These are phyloP conservation scores for Schizopygopsis malacanthus DNA, from an alignment of 2,797 vertebrate genomes.

Conservation along the genomic window DNA sequence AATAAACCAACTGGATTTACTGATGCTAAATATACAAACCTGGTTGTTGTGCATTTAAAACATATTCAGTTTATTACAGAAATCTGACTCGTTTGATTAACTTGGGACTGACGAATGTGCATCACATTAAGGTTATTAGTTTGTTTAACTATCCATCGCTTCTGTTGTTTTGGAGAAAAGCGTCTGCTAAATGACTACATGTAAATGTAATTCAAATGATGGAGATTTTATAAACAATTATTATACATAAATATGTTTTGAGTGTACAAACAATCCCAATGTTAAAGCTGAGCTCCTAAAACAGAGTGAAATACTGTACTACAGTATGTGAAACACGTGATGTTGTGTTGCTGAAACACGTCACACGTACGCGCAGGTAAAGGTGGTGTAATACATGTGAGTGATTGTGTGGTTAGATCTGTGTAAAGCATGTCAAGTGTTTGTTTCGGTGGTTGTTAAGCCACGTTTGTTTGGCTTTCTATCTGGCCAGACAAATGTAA, in stretches of 20 bases:
- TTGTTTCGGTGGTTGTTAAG: slow-evolving; percentile 50
- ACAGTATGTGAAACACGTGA: not conserved
- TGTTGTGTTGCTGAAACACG: not conserved
- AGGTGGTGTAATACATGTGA: not conserved
- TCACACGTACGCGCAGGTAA: not conserved
- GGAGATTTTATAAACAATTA: not conserved
- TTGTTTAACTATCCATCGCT: not conserved
- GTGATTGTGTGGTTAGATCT: not conserved
- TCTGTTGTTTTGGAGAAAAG: too few relatives aligned
- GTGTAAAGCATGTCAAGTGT: not conserved
- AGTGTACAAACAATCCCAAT: not conserved
- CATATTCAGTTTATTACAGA: not conserved
- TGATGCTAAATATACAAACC: not conserved
- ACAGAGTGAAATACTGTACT: not conserved
- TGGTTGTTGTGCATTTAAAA: not conserved
- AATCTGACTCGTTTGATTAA: not conserved
- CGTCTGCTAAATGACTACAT: too few relatives aligned
- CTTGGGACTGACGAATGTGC: not conserved
- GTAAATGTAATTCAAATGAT: not conserved
- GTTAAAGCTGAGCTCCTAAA: not conserved
- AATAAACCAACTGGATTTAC: not conserved
- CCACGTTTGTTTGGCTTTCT: slow-evolving; percentile 68
- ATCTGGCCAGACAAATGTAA: slow-evolving; percentile 68
- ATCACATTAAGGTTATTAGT: not conserved
- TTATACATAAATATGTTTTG: not conserved